Evolutionary conservation across 1,140 invertebrate genomes (phyloP).

Genomic region (Antheraea mylitta): DNA sequence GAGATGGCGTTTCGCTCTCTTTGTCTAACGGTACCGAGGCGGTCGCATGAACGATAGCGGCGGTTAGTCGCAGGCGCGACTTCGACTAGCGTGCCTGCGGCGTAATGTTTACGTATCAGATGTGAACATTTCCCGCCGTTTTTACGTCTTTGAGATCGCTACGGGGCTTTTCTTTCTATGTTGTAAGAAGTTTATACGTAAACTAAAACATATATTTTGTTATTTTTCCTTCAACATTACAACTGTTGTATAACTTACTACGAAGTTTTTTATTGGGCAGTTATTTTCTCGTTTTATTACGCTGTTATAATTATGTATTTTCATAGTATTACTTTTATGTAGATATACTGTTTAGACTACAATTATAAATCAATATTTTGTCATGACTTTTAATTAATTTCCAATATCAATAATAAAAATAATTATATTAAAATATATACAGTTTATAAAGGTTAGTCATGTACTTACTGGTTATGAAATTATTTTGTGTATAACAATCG

Average conservation of each 20-base stretch:
- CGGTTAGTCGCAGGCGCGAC: constrained; percentile 60
- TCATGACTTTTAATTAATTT: constrained; percentile 5
- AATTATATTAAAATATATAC: constrained; percentile 18
- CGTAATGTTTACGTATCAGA: constrained; percentile 11
- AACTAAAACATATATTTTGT: too few relatives aligned
- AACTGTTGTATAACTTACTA: too few relatives aligned
- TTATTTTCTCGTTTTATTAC: too few relatives aligned
- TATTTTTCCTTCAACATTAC: too few relatives aligned
- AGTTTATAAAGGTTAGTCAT: constrained; percentile 8
- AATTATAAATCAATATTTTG: too few relatives aligned
- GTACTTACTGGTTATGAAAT: constrained; percentile 11
- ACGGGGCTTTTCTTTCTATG: not conserved
- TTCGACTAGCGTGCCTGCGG: constrained; percentile 44
- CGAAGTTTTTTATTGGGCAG: too few relatives aligned
- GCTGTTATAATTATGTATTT: too few relatives aligned
- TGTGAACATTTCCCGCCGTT: constrained; percentile 38
- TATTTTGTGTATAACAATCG: constrained; percentile 13
- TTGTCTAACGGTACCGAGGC: constrained; percentile 68
- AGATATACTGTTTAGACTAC: too few relatives aligned
- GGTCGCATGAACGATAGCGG: constrained; percentile 63
- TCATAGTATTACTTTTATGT: too few relatives aligned
- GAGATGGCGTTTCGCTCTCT: constrained; percentile 49
- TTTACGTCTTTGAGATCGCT: constrained; percentile 34
- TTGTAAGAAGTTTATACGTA: not conserved
- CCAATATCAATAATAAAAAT: not conserved